phyloP scores from a whole-genome alignment of 2,113 vertebrate genomes.

The Elephantulus edwardii region DNA sequence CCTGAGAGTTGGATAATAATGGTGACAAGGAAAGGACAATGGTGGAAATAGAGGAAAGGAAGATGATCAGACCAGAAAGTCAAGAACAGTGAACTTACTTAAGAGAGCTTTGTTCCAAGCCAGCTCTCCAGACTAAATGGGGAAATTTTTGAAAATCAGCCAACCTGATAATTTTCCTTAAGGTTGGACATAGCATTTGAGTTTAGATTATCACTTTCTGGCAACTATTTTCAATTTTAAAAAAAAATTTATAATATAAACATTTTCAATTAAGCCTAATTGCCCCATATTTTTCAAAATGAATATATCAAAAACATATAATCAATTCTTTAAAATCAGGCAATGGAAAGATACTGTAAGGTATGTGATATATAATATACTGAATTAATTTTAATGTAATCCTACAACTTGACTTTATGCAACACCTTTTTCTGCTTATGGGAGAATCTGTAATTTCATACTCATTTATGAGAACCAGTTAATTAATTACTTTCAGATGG shows the following conservation, averaged over 20 bases:
- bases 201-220: constrained; percentile 35
- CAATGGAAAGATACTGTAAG: not conserved
- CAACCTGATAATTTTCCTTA: not conserved
- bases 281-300: not conserved
- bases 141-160: not conserved
- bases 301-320: constrained; percentile 3
- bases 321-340: not conserved
- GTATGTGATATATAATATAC: not conserved
- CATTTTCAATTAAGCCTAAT: constrained; percentile 13
- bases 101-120: not conserved
- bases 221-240: constrained; percentile 33
- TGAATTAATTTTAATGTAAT: constrained; percentile 1
- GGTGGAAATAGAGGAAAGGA: not conserved
- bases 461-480: not conserved
- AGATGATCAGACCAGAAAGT: not conserved
- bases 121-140: not conserved
- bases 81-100: not conserved
- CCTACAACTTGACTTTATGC: not conserved
- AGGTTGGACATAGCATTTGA: not conserved
- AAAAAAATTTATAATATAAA: constrained; percentile 48
- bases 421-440: not conserved
- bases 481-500: not conserved
- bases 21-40: no score
- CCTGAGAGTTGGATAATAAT: no score
- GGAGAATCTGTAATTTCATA: not conserved